Base-by-base conservation (phyloP, 92 coral and sea anemone species). In the Epizoanthus rinbou region DNA sequence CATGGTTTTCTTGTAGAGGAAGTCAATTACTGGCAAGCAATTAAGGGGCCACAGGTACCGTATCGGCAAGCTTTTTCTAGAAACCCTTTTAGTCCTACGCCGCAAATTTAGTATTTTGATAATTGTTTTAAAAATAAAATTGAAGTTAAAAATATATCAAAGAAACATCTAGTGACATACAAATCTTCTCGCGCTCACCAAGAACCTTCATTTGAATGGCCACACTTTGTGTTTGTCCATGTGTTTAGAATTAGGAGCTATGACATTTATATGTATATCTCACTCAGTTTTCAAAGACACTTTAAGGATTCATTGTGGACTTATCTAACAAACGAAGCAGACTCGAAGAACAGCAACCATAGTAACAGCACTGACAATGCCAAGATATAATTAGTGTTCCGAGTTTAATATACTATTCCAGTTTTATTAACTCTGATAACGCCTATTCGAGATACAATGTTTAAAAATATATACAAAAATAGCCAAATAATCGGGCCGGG, bases 1-100 rank as follows among this genome's bases (percentile, higher is more conserved):
- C 21, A 54, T 78, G 82, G 71, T 57, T 78, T 76, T 76, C 81
- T 76, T 6, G 22, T 76, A 59, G 81, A 76, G 82, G 82, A 78
- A 78, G 37, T 41, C 58, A 60, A 78, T 78, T 60, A 62, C 52
- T 37, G 37, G 31, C 54, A 63, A 3, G 71, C 70, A 78, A 78
- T 62, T 59, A 78, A 14, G 17, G 54, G 82, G 71, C 82, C 82
- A 78, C 71, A 78, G 71, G 82, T 56, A 62, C 23, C 37, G 82
- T 9, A 18, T 11, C 58, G 54, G 54, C 54, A 15, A 62, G 21
- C 21, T 35, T 60, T 16, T 25, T 23, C 17, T 7, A 39, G 8
- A 59, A 60, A 9, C 31, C 24, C 16, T 62, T 78, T 62, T 62
- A 24, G 9, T 35, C 64, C 58, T 24, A 60, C 1, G 57, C 18